phyloP scores from a whole-genome alignment of 2,888 invertebrate species.

The Andrena fulva region DNA sequence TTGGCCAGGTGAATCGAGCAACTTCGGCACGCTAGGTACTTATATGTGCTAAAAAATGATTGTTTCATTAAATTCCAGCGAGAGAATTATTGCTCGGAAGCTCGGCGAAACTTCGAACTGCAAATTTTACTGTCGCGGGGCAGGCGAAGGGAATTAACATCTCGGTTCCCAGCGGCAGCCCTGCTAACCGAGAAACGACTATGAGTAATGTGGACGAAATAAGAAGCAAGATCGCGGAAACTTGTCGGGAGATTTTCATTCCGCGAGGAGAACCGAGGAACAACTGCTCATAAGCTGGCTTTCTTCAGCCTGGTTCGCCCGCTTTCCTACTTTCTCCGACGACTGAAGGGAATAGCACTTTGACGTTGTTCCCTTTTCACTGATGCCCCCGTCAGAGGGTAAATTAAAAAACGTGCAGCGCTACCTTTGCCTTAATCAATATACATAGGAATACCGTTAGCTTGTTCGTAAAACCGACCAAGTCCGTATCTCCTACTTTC shows the following conservation, averaged over 20 bases:
- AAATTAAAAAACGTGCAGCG: neutral
- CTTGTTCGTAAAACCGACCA: too few relatives aligned
- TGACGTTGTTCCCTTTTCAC: neutral
- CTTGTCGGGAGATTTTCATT: slow-evolving; percentile 53
- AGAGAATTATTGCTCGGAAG: slow-evolving; percentile 34
- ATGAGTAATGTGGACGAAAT: slow-evolving; percentile 51
- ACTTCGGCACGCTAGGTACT: too few relatives aligned
- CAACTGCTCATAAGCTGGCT: slow-evolving; percentile 38
- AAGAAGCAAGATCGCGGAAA: slow-evolving; percentile 29
- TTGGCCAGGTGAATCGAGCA: too few relatives aligned
- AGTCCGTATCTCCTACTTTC: too few relatives aligned
- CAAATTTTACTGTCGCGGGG: slow-evolving; percentile 56
- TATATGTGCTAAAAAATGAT: slow-evolving; percentile 26
- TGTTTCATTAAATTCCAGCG: slow-evolving; percentile 26
- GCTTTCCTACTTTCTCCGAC: slow-evolving; percentile 30
- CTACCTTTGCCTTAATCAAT: neutral
- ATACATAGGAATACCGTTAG: neutral
- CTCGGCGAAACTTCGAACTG: slow-evolving; percentile 50
- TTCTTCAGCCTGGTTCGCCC: slow-evolving; percentile 24
- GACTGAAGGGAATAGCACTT: slow-evolving; percentile 40
- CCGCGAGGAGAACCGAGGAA: slow-evolving; percentile 9
- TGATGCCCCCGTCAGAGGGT: neutral
- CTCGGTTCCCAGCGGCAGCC: slow-evolving; percentile 3
- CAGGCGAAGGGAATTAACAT: slow-evolving; percentile 58
- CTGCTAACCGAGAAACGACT: slow-evolving; percentile 18